Conservation (phyloP, 1,140 invertebrate genomes). For the Penaeus vannamei region DNA sequence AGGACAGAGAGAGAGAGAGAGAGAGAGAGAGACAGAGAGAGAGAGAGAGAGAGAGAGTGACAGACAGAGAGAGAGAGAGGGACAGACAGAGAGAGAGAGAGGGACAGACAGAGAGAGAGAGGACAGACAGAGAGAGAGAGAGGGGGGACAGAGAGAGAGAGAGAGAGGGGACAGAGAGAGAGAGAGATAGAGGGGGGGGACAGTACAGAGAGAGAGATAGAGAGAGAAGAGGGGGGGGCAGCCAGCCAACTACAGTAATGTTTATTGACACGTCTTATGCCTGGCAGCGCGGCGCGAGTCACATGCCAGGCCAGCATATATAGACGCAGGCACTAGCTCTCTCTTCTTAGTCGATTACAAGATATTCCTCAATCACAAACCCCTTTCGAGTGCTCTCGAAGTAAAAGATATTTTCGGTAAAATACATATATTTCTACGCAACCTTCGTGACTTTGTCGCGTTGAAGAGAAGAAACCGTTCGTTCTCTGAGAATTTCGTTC, state of each 20-base stretch:
- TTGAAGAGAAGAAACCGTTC: no score
- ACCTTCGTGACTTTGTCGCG: no score
- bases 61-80: not conserved
- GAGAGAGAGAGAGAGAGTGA: no score
- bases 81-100: not conserved
- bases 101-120: no score
- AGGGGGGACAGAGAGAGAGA: not conserved
- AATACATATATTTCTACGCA: no score
- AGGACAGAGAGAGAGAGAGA: slow-evolving; percentile 13
- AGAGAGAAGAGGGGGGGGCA: not conserved
- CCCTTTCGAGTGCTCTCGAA: no score
- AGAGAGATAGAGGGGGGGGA: not conserved
- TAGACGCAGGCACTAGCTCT: slow-evolving; percentile 1
- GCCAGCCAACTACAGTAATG: not conserved
- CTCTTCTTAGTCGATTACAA: slow-evolving; percentile 51
- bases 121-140: not conserved
- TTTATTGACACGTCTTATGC: slow-evolving; percentile 20
- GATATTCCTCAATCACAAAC: not conserved
- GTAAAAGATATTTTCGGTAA: no score
- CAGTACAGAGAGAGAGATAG: not conserved
- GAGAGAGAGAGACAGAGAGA: not conserved
- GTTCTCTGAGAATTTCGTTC: no score
- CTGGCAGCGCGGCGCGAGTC: slow-evolving; percentile 44
- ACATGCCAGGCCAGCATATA: slow-evolving; percentile 58
- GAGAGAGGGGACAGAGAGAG: not conserved